Conservation (phyloP, 2,888 invertebrate genomes). For the Tuta absoluta region DNA sequence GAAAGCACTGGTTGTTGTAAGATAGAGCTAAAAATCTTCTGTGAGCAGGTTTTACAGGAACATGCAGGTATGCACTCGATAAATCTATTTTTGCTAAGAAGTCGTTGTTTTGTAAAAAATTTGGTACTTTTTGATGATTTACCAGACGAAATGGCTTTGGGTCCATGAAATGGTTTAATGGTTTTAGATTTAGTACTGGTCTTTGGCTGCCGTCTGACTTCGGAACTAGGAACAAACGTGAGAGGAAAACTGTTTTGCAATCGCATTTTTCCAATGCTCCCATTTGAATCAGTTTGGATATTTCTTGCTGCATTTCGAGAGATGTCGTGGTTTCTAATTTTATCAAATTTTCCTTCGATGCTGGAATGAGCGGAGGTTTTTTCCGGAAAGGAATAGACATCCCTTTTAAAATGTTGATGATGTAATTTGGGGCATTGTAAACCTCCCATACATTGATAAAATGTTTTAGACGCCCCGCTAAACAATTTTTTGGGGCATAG, state of each 20-base stretch:
- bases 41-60: constrained; percentile 28
- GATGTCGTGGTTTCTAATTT: background rate
- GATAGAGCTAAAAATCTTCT: constrained; percentile 27
- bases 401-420: constrained; percentile 18
- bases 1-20: constrained; percentile 23
- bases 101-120: constrained; percentile 30
- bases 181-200: constrained; percentile 19
- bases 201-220: constrained; percentile 25
- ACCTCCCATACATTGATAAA: constrained; percentile 35
- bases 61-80: constrained; percentile 31
- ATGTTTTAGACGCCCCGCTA: constrained; percentile 17
- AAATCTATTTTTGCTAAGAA: constrained; percentile 31
- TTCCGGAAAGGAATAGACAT: background rate
- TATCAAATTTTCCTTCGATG: background rate
- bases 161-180: constrained; percentile 26
- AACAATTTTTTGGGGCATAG: background rate
- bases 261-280: constrained; percentile 1
- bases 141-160: constrained; percentile 29
- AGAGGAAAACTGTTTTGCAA: constrained; percentile 2
- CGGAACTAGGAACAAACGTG: constrained; percentile 21
- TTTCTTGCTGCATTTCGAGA: background rate
- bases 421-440: constrained; percentile 12
- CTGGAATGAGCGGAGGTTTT: background rate
- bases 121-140: constrained; percentile 24
- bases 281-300: background rate